These are phyloP conservation scores for Scylla paramamosain DNA, from an alignment of 1,140 invertebrate species.

Conservation along the genomic window DNA sequence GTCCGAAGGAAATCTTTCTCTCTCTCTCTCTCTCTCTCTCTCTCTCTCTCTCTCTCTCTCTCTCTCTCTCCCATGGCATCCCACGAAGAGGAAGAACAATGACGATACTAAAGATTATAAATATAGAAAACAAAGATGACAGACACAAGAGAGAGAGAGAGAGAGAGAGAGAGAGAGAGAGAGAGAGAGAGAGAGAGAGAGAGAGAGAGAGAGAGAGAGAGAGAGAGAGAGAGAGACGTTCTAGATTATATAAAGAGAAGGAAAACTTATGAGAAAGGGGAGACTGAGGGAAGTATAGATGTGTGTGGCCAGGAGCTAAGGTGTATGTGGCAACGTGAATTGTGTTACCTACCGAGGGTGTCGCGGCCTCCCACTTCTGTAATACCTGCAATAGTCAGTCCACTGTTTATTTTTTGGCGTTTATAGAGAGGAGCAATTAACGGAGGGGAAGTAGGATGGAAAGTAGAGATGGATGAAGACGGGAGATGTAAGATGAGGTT, in stretches of 20 bases:
- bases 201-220: not conserved
- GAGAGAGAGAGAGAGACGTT: not conserved
- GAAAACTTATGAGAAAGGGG: not conserved
- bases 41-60: too few species aligned
- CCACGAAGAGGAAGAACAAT: too few species aligned
- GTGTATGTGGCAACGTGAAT: not conserved
- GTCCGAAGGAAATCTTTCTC: too few species aligned
- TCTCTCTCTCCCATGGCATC: too few species aligned
- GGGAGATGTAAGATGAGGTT: too few species aligned
- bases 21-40: too few species aligned
- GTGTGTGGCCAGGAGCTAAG: not conserved
- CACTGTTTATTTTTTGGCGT: not conserved
- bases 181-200: not conserved
- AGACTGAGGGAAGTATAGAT: not conserved
- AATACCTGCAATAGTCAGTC: constrained; percentile 62
- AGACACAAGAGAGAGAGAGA: not conserved
- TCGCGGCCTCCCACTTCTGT: constrained; percentile 50
- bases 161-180: not conserved
- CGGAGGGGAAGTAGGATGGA: too few species aligned
- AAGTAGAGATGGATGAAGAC: too few species aligned
- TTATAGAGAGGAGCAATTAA: not conserved
- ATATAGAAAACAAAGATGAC: too few species aligned
- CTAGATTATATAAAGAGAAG: too few species aligned
- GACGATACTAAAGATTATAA: too few species aligned
- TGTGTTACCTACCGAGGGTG: constrained; percentile 58